Percentiles rank a stretch among this genome's conserved stretches.
phyloP scores from a whole-genome alignment of 2,797 vertebrate genomes.

The Hozukius guyotensis region DNA sequence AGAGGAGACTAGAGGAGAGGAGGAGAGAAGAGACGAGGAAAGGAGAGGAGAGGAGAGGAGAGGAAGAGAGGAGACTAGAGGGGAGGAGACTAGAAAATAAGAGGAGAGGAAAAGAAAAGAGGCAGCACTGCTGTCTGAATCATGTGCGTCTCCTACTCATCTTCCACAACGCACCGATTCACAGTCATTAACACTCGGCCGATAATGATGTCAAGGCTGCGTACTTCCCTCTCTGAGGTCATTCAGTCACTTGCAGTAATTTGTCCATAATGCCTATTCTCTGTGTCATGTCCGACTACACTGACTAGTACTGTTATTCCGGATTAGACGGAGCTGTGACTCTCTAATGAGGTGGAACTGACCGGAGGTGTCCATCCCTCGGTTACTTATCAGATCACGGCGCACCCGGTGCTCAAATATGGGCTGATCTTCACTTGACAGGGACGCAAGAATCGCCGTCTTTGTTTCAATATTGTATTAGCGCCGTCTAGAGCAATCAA shows the following conservation, averaged over 20 bases:
- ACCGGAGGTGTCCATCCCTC: slow-evolving; percentile 34
- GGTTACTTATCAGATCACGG: slow-evolving; percentile 49
- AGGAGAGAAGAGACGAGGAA: neutral
- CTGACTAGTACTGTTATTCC: slow-evolving; percentile 45
- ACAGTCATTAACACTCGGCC: slow-evolving; percentile 41
- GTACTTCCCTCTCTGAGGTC: slow-evolving; percentile 30
- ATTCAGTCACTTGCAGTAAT: slow-evolving; percentile 52
- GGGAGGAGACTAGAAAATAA: neutral
- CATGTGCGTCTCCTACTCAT: slow-evolving; percentile 20
- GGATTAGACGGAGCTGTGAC: slow-evolving; percentile 50
- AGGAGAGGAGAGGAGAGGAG: neutral
- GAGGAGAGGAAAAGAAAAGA: neutral
- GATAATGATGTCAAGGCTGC: slow-evolving; percentile 55
- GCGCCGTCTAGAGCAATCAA: slow-evolving; percentile 34
- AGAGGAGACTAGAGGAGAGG: neutral
- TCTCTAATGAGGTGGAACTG: slow-evolving; percentile 62
- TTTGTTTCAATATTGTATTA: slow-evolving; percentile 68
- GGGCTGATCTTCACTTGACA: slow-evolving; percentile 55
- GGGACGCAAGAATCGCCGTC: slow-evolving; percentile 46
- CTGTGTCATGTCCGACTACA: slow-evolving; percentile 42
- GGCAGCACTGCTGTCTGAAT: slow-evolving; percentile 21
- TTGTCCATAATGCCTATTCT: slow-evolving; percentile 42
- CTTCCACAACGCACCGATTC: slow-evolving; percentile 33
- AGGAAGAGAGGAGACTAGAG: slow-evolving; percentile 7
- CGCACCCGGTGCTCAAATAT: slow-evolving; percentile 40